A percentile compares a stretch with the other conserved stretches of the same genome.
These are phyloP conservation scores for Philhelius pedissequus DNA, from an alignment of 2,888 invertebrate species.

Conservation along the genomic window DNA sequence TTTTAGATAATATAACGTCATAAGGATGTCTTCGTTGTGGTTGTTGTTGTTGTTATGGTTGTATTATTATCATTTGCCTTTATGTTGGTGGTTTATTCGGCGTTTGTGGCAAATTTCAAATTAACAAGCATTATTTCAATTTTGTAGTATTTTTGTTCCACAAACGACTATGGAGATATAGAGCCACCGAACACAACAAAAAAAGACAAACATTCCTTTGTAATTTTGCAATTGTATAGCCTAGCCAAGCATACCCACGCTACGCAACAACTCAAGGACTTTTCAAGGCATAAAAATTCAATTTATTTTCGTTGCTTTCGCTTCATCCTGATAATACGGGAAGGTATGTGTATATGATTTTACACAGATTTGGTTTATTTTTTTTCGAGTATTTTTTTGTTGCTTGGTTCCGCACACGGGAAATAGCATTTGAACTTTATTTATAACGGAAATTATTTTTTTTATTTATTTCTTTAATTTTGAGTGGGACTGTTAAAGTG, in stretches of 20 bases:
- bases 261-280: not conserved
- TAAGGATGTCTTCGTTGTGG: not conserved
- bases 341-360: not conserved
- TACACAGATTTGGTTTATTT: not conserved
- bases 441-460: not conserved
- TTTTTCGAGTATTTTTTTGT: not conserved
- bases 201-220: not conserved
- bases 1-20: slow-evolving; percentile 21
- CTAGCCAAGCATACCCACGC: not conserved
- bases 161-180: not conserved
- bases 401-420: not conserved
- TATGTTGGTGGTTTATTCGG: slow-evolving; percentile 52
- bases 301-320: not conserved
- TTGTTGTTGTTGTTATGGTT: not conserved
- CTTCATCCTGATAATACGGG: not conserved
- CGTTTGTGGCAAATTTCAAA: slow-evolving; percentile 37
- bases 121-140: slow-evolving; percentile 44
- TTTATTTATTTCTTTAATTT: not conserved
- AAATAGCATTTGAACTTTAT: not conserved
- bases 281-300: slow-evolving; percentile 8
- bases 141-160: slow-evolving; percentile 19
- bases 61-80: slow-evolving; percentile 37
- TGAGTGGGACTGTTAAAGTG: no score
- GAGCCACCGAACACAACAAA: not conserved
- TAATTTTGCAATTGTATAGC: slow-evolving; percentile 56